Evolutionary conservation across 2,888 invertebrate species (phyloP), one percentile per base, ranked within the genome.

Genomic region (Drosophila cracens): DNA sequence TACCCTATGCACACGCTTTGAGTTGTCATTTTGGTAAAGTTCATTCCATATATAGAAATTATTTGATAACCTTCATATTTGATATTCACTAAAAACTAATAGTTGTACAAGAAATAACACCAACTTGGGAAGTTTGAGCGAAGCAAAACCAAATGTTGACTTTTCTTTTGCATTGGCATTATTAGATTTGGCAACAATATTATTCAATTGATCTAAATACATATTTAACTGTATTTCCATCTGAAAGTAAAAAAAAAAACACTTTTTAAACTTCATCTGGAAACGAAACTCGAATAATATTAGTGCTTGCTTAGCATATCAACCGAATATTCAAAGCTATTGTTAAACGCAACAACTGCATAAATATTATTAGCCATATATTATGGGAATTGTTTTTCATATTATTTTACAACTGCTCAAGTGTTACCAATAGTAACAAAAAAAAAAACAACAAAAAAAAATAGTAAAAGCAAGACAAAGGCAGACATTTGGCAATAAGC

Each of bases 21-120:
- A 64, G 43, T 69, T 70, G 49, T 58, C 70, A 70, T 38, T 40
- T 58, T 31, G 29, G 5, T n/a, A 59, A 71, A 71, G 71, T 40
- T 57, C 33, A 49, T 70, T 29, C 59, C 59, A 40, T 40, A 40
- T 49, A 29, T 27, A 29, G 46, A 36, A 52, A 16, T 53, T 53
- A 36, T 46, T 52, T 53, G 25, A 66, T 66, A 49, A 52, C 36
- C 29, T 29, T 43, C 21, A 13, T 29, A 48, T 46, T 18, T 53
- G 25, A 11, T 36, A 70, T 54, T 43, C 70, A 34, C 34, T 27
- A 16, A 33, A n/a, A 27, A 29, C 25, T 18, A n/a, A 13, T 29
- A 38, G 29, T 63, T 13, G 21, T 21, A 34, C 13, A 6, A 4
- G 1, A 25, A 27, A 29, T 5, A 10, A 25, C 27, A 5, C 4